phyloP scores from a whole-genome alignment of 2,113 vertebrate species.

The Holacanthus passer region DNA sequence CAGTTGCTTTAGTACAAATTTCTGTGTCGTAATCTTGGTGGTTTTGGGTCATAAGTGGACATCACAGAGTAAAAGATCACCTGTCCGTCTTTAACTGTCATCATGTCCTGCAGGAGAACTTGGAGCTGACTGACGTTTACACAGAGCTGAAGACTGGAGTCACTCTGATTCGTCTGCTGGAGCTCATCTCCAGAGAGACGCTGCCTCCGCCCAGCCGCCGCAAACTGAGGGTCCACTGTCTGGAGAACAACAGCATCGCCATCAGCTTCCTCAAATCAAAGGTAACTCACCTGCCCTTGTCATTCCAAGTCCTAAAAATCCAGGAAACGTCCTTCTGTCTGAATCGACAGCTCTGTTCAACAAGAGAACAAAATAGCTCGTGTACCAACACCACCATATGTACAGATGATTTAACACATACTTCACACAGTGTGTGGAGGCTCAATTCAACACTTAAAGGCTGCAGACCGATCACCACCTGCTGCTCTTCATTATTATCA shows the following conservation, averaged over 20 bases:
- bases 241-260: slow-evolving; percentile 94
- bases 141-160: slow-evolving; percentile 88
- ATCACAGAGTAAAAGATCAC: background rate
- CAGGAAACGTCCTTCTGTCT: too few species aligned
- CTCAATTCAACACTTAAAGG: too few species aligned
- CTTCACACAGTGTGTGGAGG: too few species aligned
- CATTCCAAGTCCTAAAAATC: background rate
- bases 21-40: background rate
- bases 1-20: too few species aligned
- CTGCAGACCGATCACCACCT: too few species aligned
- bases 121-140: slow-evolving; percentile 87
- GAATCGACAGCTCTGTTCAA: too few species aligned
- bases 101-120: slow-evolving; percentile 75
- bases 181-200: slow-evolving; percentile 87
- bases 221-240: slow-evolving; percentile 88
- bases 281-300: slow-evolving; percentile 68
- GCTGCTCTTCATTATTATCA: background rate
- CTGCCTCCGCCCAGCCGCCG: slow-evolving; percentile 85
- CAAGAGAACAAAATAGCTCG: too few species aligned
- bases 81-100: background rate
- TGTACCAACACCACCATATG: too few species aligned
- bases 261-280: slow-evolving; percentile 92
- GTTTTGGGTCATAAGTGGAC: background rate
- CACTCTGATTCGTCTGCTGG: slow-evolving; percentile 87
- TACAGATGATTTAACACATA: too few species aligned